Base-by-base conservation (phyloP, 2,888 invertebrate species). In the Torymus texanus region DNA sequence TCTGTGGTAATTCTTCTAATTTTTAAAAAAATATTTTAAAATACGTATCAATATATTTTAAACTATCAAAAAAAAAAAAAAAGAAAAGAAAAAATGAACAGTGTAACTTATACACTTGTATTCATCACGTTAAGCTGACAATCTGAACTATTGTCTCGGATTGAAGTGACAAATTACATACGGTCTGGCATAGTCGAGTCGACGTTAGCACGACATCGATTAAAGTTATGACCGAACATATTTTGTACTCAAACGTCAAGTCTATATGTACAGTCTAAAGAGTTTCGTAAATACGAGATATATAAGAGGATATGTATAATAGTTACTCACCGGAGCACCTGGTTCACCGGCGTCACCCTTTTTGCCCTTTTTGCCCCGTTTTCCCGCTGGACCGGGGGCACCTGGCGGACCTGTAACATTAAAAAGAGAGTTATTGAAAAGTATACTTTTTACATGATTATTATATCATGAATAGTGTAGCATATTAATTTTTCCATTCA, bases 331-430 rank as follows among this genome's bases (percentile, higher is more conserved):
- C 92, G 94, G 92, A 81, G 95, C 93, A 71, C 96, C 89, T 78
- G 94, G 91, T 85, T 96, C 96, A 82, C 97, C 97, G 16, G 93
- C 87, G 87, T 97, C 96, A 21, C 97, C 97, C 89, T 96, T 96
- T 91, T 96, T 96, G 85, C 97, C 97, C 88, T 96, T 95, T 90
- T 96, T 95, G 85, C 97, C 97, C 88, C 96, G 92, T 91, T 97
- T 97, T 83, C 97, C 97, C 14, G 95, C 95, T 65, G 95, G 95
- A 67, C 97, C 97, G 79, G 95, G 94, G 21, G 95, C 95, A 85
- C 96, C 96, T 82, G 93, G 92, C 75, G 93, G 93, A 85, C 93
- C 93, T 93, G 94, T 80, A 92, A 92, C 85, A 87, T 74, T 55
- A 29, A 41, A 41, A 41, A 8, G 41, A 41, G 8, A 41, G 29